phyloP scores from a whole-genome alignment of 1,140 invertebrate genomes.

The Meloidogyne hapla region DNA sequence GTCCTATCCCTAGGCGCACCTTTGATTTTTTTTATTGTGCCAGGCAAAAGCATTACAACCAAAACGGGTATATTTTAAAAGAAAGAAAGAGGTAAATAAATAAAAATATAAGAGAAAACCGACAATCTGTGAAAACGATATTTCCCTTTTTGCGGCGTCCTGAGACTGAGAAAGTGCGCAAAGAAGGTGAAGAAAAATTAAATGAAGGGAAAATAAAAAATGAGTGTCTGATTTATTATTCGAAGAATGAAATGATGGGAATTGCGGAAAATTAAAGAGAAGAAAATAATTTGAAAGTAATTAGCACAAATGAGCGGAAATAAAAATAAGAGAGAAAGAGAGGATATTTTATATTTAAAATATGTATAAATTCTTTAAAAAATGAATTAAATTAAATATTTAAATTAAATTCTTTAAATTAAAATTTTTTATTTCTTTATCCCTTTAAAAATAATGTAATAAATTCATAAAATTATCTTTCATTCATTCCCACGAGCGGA shows the following conservation, averaged over 20 bases:
- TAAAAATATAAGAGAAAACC: not conserved
- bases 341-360: too few species aligned
- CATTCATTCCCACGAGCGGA: not conserved
- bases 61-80: not conserved
- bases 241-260: not conserved
- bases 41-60: not conserved
- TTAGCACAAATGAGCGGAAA: not conserved
- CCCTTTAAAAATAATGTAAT: not conserved
- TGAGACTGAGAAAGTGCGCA: not conserved
- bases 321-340: too few species aligned
- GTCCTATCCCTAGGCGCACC: not conserved
- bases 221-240: not conserved
- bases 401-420: not conserved
- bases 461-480: slow-evolving; percentile 2
- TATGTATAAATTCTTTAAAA: too few species aligned
- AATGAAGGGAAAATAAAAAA: not conserved
- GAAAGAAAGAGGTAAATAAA: not conserved
- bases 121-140: not conserved
- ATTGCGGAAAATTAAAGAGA: not conserved
- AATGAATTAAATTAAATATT: too few species aligned
- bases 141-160: not conserved
- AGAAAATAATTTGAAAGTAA: not conserved
- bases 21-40: not conserved
- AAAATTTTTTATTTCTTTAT: not conserved
- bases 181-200: not conserved